Base-by-base conservation (phyloP, 2,797 vertebrate species). In the Paramormyrops hopkinsi region DNA sequence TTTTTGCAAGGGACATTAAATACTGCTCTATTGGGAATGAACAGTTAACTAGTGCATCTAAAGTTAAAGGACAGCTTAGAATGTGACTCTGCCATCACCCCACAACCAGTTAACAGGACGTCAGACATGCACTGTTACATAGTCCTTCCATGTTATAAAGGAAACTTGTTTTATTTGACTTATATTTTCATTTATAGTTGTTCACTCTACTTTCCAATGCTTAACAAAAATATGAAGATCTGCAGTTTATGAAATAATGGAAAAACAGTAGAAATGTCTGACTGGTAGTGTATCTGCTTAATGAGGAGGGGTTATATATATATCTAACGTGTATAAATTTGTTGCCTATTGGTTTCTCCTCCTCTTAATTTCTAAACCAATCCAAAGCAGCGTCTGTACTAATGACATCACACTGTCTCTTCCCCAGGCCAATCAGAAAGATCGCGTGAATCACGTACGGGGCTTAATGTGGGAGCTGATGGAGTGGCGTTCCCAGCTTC, bases 401-500 rank as follows among this genome's bases (percentile, higher is more conserved):
- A 9, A 44, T 46, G 76, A 46, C 37, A 44, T 19, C 41, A 46
- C 5, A 0, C 76, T n/a, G 37, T 79, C 14, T 41, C 76, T 12
- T 90, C 41, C 90, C 17, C 59, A 99, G 98, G 91, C 93, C 87
- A 98, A 97, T 92, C 99, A 97, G 93, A 95, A 92, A 41, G 91
- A 90, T 0, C 95, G 92, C 41, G 97, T 99, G 91, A 95, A 92
- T 87, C 97, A 98, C 93, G 97, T 99, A 86, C 97, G 97, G 94
- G 93, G 94, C 76, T 97, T 99, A 94, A 99, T 99, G 98, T 98
- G 93, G 3, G 98, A 99, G 44, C 92, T 99, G 92, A 99, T 99
- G 96, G 98, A 99, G 94, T 99, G 99, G 99, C 94, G 98, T 22
- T 98, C 98, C 0, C 99, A 99, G 94, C 98, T 99, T n/a, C 96